A percentile compares a stretch with the other conserved stretches of the same genome.
Evolutionary conservation across 2,797 vertebrate species (phyloP).

Genomic region (Lateolabrax maculatus): DNA sequence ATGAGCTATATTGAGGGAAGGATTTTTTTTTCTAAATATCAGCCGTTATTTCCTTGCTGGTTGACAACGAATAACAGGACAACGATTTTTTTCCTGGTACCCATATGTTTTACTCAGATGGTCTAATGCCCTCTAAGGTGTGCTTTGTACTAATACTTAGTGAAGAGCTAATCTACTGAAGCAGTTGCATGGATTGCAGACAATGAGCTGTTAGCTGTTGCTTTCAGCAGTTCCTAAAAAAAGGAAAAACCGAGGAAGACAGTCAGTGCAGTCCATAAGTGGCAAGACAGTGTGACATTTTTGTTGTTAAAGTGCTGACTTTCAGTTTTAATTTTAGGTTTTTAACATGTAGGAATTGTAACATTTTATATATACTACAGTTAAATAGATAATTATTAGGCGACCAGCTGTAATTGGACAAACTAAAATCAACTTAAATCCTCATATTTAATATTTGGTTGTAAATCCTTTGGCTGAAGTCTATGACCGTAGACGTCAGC

Average conservation of each 20-base stretch:
- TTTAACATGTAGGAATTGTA: neutral
- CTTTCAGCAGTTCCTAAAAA: slow-evolving; percentile 28
- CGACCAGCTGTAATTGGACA: neutral
- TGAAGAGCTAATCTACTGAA: slow-evolving; percentile 51
- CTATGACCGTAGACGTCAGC: neutral
- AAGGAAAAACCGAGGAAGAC: neutral
- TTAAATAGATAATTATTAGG: neutral
- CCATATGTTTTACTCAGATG: slow-evolving; percentile 40
- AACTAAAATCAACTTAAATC: neutral
- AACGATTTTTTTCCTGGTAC: slow-evolving; percentile 19
- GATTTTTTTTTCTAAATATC: neutral
- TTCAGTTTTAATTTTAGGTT: neutral
- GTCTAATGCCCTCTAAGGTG: slow-evolving; percentile 45
- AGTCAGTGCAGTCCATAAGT: neutral
- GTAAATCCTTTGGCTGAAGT: neutral
- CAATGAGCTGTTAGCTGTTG: slow-evolving; percentile 36
- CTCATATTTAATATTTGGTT: neutral
- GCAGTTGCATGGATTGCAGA: neutral
- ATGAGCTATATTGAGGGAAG: slow-evolving; percentile 5
- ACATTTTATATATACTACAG: neutral
- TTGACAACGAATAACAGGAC: neutral
- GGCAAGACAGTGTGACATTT: neutral
- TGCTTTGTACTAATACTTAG: slow-evolving; percentile 32
- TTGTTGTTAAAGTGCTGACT: neutral
- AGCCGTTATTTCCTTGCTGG: neutral